These are phyloP conservation scores for Paramormyrops hopkinsi DNA, from an alignment of 2,797 vertebrate species.

Conservation along the genomic window DNA sequence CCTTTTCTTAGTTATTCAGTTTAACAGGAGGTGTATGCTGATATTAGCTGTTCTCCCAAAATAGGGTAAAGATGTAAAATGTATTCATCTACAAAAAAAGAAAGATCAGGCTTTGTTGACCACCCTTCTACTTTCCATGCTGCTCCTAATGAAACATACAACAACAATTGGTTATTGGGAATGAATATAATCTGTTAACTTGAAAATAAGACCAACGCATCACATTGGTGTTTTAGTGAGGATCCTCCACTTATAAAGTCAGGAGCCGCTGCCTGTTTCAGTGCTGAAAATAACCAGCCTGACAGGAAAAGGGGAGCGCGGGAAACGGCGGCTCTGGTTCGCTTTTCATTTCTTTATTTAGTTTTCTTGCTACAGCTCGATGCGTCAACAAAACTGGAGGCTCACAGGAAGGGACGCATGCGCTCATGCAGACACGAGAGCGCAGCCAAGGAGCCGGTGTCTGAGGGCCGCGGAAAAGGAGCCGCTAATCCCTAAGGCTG, in stretches of 20 bases:
- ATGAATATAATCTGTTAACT: background rate
- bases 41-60: background rate
- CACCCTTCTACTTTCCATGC: background rate
- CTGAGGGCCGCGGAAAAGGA: background rate
- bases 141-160: background rate
- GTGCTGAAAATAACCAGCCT: background rate
- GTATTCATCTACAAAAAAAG: background rate
- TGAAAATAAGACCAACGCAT: background rate
- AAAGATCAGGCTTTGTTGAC: background rate
- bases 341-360: background rate
- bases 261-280: background rate
- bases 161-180: background rate
- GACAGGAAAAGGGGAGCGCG: background rate
- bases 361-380: background rate
- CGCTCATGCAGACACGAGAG: background rate
- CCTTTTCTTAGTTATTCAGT: background rate
- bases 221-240: background rate
- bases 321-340: background rate
- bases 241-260: background rate
- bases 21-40: background rate
- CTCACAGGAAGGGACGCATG: background rate
- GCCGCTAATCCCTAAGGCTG: background rate
- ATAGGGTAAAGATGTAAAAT: background rate
- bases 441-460: background rate
- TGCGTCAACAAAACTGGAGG: background rate